These are phyloP conservation scores for Gryllus longicercus DNA, from an alignment of 2,888 invertebrate species.

Conservation along the genomic window DNA sequence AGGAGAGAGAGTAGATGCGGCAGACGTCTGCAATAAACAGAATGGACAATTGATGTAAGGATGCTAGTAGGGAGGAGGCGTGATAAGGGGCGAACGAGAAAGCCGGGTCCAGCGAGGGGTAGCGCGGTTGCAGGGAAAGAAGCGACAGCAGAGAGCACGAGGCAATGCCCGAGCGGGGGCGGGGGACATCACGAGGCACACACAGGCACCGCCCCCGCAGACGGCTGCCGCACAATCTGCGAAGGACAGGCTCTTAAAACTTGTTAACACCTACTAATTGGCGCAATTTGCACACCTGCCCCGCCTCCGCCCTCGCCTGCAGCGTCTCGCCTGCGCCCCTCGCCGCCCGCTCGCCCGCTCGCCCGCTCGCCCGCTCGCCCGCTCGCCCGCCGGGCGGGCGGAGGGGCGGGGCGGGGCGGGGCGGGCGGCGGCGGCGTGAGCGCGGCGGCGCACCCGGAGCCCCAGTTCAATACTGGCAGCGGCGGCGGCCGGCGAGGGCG, in stretches of 20 bases:
- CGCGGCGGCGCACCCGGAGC: neutral
- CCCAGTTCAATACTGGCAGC: neutral
- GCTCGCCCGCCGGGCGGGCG: neutral
- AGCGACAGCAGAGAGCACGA: too few relatives aligned
- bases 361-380: neutral
- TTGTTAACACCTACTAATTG: constrained; percentile 5
- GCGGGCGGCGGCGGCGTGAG: neutral
- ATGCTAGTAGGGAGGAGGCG: too few relatives aligned
- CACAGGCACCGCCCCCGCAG: neutral
- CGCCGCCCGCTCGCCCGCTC: neutral
- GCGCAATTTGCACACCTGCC: neutral
- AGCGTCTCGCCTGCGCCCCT: neutral
- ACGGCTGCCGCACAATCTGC: neutral
- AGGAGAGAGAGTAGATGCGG: too few relatives aligned
- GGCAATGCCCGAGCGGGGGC: too few relatives aligned
- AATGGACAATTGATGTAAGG: too few relatives aligned
- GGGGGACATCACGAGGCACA: too few relatives aligned
- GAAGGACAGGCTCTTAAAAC: neutral
- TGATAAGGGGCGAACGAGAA: too few relatives aligned
- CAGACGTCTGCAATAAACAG: too few relatives aligned
- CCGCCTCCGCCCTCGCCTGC: neutral
- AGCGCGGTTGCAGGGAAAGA: too few relatives aligned
- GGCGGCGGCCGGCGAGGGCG: neutral
- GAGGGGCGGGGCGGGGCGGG: neutral
- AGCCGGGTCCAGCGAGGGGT: too few relatives aligned